Percentiles rank a stretch among this genome's conserved stretches.
Evolutionary conservation across 2,113 vertebrate genomes (phyloP).

Genomic region (Cygnus buccinator): DNA sequence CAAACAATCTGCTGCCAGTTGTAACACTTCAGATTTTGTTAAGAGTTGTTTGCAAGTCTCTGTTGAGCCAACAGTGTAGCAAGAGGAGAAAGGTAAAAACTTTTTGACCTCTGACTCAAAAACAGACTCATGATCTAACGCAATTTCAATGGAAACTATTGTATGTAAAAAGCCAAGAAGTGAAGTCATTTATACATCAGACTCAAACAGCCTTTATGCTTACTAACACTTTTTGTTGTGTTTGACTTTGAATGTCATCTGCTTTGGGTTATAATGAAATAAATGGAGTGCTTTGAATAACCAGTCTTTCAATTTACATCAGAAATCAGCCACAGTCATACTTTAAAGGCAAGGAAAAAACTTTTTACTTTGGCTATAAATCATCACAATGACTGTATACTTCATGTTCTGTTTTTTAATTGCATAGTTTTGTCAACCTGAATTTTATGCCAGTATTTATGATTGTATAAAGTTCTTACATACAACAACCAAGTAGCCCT

Average conservation of each 20-base stretch:
- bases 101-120: neutral
- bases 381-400: neutral
- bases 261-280: neutral
- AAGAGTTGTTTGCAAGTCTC: neutral
- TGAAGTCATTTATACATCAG: neutral
- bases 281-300: neutral
- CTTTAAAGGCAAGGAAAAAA: neutral
- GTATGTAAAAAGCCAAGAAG: neutral
- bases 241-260: neutral
- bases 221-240: neutral
- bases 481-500: neutral
- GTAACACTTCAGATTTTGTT: neutral
- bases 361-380: neutral
- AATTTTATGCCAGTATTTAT: neutral
- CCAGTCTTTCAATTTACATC: neutral
- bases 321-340: neutral
- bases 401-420: slow-evolving; percentile 1
- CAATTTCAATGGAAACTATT: neutral
- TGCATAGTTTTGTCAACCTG: neutral
- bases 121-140: neutral
- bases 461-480: neutral
- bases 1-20: neutral
- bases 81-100: neutral
- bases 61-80: neutral
- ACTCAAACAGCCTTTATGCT: neutral